Evolutionary conservation across 2,888 invertebrate genomes (phyloP), one percentile per base, ranked within the genome.

Genomic region (Hirtodrosophila histrioides): DNA sequence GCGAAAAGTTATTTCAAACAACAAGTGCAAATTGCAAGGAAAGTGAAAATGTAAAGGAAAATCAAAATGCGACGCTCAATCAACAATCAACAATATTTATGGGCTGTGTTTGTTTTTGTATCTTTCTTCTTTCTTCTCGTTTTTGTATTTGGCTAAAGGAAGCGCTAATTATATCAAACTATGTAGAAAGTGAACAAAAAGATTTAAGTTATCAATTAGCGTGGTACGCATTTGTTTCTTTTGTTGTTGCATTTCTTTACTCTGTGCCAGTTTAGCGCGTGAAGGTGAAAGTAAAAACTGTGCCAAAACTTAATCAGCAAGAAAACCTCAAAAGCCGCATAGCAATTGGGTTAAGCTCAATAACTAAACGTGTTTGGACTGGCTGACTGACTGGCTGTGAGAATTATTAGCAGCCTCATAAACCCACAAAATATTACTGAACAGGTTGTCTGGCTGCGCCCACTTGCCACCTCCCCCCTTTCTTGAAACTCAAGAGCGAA

Each of bases 331-430:
- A 60, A 54, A 69, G 51, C 48, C 53, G 51, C 83, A 36, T 37
- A 58, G 56, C 48, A 82, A 76, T 85, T 84, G 69, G 87, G 82
- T 86, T 81, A 85, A 82, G 64, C 85, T 76, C 73, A 83, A 84
- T 81, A 81, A 72, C 69, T 69, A 67, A 86, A 83, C 86, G 65
- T 69, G 86, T 81, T 86, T 61, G 39, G 11, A 23, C 40, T 41
- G 24, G 35, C 35, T 57, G 77, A 83, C 58, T 35, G 11, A 23
- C 40, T 41, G 24, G 35, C 35, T 57, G 77, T 78, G 72, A 86
- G 82, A 83, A 68, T 69, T 81, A 78, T 69, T 76, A 69, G 45
- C 53, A 35, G n/a, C 37, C 43, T 31, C 53, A 44, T 72, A 58
- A 76, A 68, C 68, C 48, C 24, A 41, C 23, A 41, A 77, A 64